phyloP scores from a whole-genome alignment of 1,140 invertebrate species.

The Matsumurasca onukii region DNA sequence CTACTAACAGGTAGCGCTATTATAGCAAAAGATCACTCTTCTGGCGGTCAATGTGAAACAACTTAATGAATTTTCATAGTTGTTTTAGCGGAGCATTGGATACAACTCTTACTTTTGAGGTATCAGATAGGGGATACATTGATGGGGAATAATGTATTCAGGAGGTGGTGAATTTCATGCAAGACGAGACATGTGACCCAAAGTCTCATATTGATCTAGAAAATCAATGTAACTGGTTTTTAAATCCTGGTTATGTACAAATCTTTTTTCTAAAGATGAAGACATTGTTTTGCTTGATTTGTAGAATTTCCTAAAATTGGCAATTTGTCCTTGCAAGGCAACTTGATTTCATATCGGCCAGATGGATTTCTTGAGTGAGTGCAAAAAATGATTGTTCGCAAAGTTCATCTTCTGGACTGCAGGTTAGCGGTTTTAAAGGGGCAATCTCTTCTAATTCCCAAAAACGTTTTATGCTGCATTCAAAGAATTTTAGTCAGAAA shows the following conservation, averaged over 20 bases:
- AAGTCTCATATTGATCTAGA: too few species aligned
- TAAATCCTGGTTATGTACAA: background rate
- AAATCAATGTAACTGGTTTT: background rate
- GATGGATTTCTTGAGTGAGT: background rate
- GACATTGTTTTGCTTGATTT: background rate
- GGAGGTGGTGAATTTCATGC: too few species aligned
- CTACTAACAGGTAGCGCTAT: too few species aligned
- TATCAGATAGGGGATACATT: background rate
- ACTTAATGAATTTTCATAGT: too few species aligned
- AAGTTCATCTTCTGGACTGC: background rate
- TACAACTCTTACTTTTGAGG: too few species aligned
- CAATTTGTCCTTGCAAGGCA: too few species aligned
- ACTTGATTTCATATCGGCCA: background rate
- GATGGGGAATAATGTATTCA: too few species aligned
- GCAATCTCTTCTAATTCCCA: background rate
- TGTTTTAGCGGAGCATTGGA: background rate
- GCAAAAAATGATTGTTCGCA: background rate
- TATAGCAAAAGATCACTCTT: too few species aligned
- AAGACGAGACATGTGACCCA: too few species aligned
- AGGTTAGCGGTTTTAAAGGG: background rate
- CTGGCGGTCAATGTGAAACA: too few species aligned
- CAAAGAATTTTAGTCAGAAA: too few species aligned
- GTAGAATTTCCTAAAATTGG: background rate
- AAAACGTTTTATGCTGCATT: background rate
- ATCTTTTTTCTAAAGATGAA: background rate